These are phyloP conservation scores for Pasiphila rectangulata DNA, from an alignment of 2,888 invertebrate species.

Conservation along the genomic window DNA sequence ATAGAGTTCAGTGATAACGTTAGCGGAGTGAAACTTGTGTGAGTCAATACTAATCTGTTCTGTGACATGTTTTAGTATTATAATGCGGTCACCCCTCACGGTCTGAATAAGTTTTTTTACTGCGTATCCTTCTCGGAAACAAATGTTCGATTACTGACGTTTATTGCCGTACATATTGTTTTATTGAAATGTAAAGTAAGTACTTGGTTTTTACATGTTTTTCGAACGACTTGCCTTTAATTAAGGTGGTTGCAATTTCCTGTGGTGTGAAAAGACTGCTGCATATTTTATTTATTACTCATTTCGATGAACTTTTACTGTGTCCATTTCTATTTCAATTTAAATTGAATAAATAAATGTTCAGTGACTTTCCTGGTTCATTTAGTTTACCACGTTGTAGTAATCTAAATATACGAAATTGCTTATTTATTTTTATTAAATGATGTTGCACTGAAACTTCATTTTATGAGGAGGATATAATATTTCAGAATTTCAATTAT, in stretches of 20 bases:
- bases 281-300: conserved; percentile 23
- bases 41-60: conserved; percentile 5
- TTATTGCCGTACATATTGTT: conserved; percentile 41
- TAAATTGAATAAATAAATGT: conserved; percentile 2
- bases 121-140: conserved; percentile 59
- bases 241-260: conserved; percentile 41
- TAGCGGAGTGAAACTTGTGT: conserved; percentile 3
- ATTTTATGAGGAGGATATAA: background rate
- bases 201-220: conserved; percentile 22
- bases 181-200: conserved; percentile 44
- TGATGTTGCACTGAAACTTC: background rate
- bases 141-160: conserved; percentile 46
- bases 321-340: conserved; percentile 9
- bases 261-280: conserved; percentile 32
- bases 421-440: background rate
- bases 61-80: conserved; percentile 63
- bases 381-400: background rate
- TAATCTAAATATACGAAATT: too few species aligned
- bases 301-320: conserved; percentile 25
- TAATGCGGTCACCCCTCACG: conserved; percentile 65
- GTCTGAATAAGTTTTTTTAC: conserved; percentile 60
- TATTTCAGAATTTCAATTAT: conserved; percentile 16
- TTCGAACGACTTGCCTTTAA: conserved; percentile 30
- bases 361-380: background rate
- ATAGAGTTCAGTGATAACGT: background rate